A percentile compares a stretch with the other conserved stretches of the same genome.
Evolutionary conservation across 2,797 vertebrate genomes (phyloP).

Genomic region (Pterois miles): DNA sequence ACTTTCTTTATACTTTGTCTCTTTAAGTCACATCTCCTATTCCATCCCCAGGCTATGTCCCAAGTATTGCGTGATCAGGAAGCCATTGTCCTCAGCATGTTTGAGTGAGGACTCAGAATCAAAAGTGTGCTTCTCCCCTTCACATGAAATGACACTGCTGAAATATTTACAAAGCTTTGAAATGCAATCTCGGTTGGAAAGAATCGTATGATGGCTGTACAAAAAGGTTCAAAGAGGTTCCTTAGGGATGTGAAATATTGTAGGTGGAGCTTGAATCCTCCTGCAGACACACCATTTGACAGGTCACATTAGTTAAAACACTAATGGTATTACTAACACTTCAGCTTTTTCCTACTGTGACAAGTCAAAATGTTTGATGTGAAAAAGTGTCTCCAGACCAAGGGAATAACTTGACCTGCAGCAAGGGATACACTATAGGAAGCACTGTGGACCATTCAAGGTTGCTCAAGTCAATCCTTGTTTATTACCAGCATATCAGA

Average conservation of each 20-base stretch:
- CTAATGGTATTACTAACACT: background rate
- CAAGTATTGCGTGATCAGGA: slow-evolving; percentile 13
- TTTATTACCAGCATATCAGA: background rate
- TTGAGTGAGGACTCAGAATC: slow-evolving; percentile 32
- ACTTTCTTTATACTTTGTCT: background rate
- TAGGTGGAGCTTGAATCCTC: background rate
- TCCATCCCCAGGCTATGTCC: background rate
- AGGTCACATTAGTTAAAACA: background rate
- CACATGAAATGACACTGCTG: slow-evolving; percentile 35
- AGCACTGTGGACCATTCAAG: background rate
- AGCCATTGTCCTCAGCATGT: slow-evolving; percentile 15
- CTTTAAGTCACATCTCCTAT: background rate
- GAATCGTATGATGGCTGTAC: background rate
- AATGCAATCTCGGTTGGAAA: slow-evolving; percentile 25
- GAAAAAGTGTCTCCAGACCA: background rate
- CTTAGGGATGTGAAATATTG: background rate
- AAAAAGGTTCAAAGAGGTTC: background rate
- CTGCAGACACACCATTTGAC: background rate
- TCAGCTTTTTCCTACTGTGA: too few species aligned
- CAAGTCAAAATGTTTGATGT: background rate
- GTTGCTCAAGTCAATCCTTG: background rate
- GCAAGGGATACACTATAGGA: background rate
- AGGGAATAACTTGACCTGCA: background rate
- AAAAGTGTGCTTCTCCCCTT: slow-evolving; percentile 33
- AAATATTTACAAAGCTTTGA: slow-evolving; percentile 54